Conservation (phyloP, 35 echinoderm and acorn worm genomes). For the Lytechinus variegatus region DNA sequence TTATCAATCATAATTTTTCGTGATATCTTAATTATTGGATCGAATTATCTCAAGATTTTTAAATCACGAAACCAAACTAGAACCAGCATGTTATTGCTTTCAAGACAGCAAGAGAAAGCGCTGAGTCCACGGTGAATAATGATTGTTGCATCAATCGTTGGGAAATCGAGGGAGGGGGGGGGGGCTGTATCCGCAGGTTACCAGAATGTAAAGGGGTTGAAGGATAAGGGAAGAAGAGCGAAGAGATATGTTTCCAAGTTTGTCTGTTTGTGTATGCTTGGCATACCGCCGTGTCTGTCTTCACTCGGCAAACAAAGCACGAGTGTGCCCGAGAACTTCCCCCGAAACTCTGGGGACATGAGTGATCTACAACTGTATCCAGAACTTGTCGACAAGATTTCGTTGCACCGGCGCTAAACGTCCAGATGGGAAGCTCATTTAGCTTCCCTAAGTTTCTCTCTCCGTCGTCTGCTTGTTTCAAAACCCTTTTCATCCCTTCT, state of each 20-base stretch:
- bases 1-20: too few relatives aligned
- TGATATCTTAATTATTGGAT: not conserved
- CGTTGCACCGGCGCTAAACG: constrained; percentile 46
- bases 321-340: constrained; percentile 50
- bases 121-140: not conserved
- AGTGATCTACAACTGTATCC: constrained; percentile 55
- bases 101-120: not conserved
- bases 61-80: not conserved
- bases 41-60: not conserved
- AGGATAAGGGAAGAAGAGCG: not conserved
- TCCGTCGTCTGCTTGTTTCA: not conserved
- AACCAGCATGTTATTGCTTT: not conserved
- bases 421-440: constrained; percentile 47
- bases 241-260: constrained; percentile 4
- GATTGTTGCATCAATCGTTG: not conserved
- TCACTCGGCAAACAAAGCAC: constrained; percentile 45
- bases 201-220: not conserved
- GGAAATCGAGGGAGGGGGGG: too few relatives aligned
- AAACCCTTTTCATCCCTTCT: not conserved
- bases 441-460: constrained; percentile 15
- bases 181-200: not conserved
- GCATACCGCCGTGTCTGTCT: constrained; percentile 47
- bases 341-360: constrained; percentile 22
- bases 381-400: constrained; percentile 57
- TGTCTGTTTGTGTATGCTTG: constrained; percentile 39